Conservation (phyloP, 92 coral and sea anemone genomes). For the Plumapathes pennacea region DNA sequence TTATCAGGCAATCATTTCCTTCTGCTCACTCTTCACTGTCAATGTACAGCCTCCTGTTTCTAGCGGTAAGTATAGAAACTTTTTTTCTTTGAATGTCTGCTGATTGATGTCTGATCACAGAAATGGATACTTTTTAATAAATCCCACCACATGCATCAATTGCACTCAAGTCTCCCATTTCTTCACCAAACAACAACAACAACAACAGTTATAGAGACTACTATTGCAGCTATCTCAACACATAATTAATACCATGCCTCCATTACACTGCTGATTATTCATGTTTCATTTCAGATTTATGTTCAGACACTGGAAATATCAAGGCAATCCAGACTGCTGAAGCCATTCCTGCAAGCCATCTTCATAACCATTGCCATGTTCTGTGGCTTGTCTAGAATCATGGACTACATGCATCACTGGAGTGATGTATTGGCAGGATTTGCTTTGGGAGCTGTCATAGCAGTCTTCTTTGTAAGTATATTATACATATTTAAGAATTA, state of each 20-base stretch:
- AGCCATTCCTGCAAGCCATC: constrained; percentile 60
- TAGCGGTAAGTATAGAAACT: constrained; percentile 59
- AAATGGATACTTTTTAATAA: too few relatives aligned
- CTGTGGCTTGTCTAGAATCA: constrained; percentile 72
- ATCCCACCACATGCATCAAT: too few relatives aligned
- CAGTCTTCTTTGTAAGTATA: constrained; percentile 57
- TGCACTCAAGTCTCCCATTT: too few relatives aligned
- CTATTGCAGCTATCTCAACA: too few relatives aligned
- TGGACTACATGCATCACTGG: constrained; percentile 89
- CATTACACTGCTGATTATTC: too few relatives aligned
- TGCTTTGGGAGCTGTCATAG: constrained; percentile 54
- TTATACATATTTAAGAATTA: neutral
- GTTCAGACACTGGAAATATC: constrained; percentile 44
- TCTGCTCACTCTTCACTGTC: constrained; percentile 82
- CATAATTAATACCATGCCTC: too few relatives aligned
- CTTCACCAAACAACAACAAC: too few relatives aligned
- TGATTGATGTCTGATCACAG: too few relatives aligned
- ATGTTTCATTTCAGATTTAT: constrained; percentile 43
- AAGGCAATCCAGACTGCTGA: constrained; percentile 43
- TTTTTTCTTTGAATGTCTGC: too few relatives aligned
- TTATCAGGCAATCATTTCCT: constrained; percentile 88
- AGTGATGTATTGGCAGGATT: constrained; percentile 75
- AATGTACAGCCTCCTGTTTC: constrained; percentile 84
- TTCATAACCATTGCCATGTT: constrained; percentile 48
- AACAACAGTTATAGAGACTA: too few relatives aligned